Evolutionary conservation across 2,797 vertebrate species (phyloP), one percentile per base, ranked within the genome.

Genomic region (Nyctibius grandis): DNA sequence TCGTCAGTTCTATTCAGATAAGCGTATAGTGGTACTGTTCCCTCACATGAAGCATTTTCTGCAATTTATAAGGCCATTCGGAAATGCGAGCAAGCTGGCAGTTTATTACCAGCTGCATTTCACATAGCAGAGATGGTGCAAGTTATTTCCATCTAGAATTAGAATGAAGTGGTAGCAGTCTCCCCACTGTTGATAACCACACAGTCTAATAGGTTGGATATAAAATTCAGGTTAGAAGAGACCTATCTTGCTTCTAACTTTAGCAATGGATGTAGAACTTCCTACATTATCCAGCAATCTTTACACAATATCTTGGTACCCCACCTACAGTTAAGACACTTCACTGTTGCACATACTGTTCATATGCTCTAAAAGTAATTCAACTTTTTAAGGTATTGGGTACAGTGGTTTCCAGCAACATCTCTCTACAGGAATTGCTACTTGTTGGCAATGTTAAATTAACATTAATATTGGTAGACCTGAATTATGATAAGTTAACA

Each of bases 1-100:
- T 95, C 31, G 81, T 95, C 91, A 87, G 85, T 65, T 92, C 96
- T 81, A 64, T 95, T 93, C 79, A 96, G 90, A 94, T 68, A 86
- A 76, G 73, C 86, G 36, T 28, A 90, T 20, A 91, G 88, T 42
- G 48, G 48, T 57, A 18, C 93, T 68, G 75, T 31, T 94, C 86
- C 84, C 90, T 91, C 94, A 47, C 68, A 89, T 8, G 72, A 60
- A 92, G 73, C 88, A 60, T 84, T 92, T 92, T 67, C 76, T 78
- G 88, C 78, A 73, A 54, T 91, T 96, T 93, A 25, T 87, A 81
- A 87, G 75, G 84, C 89, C 75, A 78, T 94, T 96, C 7, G 84
- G 90, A 94, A 97, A 95, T 80, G 88, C 20, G 65, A 92, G 88
- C 68, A 92, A 89, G 81, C 86, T 88, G 94, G 79, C 85, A 92